phyloP scores from a whole-genome alignment of 2,797 vertebrate genomes.

The Apogon hyalosoma region DNA sequence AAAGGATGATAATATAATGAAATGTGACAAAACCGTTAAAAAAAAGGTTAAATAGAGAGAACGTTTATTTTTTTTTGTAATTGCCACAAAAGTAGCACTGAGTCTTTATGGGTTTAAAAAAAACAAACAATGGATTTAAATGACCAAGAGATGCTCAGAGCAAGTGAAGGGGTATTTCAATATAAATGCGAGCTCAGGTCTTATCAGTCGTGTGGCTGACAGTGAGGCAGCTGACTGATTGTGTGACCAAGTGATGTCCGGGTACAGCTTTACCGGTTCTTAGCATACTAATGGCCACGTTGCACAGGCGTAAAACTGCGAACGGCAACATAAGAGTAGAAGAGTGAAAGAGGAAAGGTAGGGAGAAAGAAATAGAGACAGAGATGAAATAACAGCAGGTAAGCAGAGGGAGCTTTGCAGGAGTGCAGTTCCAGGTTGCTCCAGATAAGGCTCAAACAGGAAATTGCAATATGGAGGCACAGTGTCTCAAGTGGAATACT shows the following conservation, averaged over 20 bases:
- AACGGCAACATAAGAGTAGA: slow-evolving; percentile 2
- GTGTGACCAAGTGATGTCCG: slow-evolving; percentile 60
- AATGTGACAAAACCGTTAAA: too few relatives aligned
- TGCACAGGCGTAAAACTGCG: slow-evolving; percentile 8
- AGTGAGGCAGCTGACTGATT: slow-evolving; percentile 53
- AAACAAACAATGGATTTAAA: slow-evolving; percentile 4
- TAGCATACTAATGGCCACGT: slow-evolving; percentile 69
- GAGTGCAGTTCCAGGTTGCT: slow-evolving; percentile 65
- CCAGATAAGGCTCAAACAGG: slow-evolving; percentile 75
- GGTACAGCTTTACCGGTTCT: slow-evolving; percentile 46
- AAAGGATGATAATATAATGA: too few relatives aligned
- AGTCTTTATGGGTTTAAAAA: too few relatives aligned
- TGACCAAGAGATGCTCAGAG: slow-evolving; percentile 22
- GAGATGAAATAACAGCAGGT: slow-evolving; percentile 57
- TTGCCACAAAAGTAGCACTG: too few relatives aligned
- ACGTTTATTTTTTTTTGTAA: too few relatives aligned
- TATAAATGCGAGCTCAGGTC: slow-evolving; percentile 15
- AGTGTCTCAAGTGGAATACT: slow-evolving; percentile 74
- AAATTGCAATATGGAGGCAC: slow-evolving; percentile 74
- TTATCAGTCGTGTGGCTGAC: slow-evolving; percentile 55
- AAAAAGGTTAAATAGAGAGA: too few relatives aligned
- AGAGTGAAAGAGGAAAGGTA: not conserved
- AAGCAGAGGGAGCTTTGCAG: slow-evolving; percentile 55
- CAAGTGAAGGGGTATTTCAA: slow-evolving; percentile 52
- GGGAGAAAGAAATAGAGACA: slow-evolving; percentile 25